Evolutionary conservation across 2,888 invertebrate species (phyloP), one percentile per base, ranked within the genome.

Genomic region (Melanostoma mellinum): DNA sequence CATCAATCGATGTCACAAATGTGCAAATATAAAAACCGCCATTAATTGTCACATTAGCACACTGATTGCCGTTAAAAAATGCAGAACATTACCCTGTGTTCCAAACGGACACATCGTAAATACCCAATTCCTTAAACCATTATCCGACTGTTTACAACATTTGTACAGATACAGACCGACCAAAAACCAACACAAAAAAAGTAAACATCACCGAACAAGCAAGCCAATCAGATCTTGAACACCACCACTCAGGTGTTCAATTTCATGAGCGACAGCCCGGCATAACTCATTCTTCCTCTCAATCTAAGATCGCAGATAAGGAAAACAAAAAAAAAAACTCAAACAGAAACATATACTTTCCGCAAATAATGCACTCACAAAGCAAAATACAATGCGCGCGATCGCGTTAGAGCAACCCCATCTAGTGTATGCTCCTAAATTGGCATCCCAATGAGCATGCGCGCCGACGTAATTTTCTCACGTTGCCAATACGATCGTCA

Each of bases 401-500:
- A 58, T 63, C 58, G 72, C 73, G 63, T 63, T 63, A 84, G 74
- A 79, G 68, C 69, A 84, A 74, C 78, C 63, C 63, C 77, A 78
- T 52, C 46, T 69, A 55, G 48, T 20, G 48, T 55, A 9, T 63
- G 63, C 58, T 68, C 79, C 79, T 79, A 84, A 84, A 84, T 84
- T 84, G 84, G 84, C 74, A 79, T 84, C 79, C 84, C 52, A 84
- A 71, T 78, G 67, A 69, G 73, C 63, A 73, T 50, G 61, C 44
- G 58, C 48, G 73, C 60, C 53, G 63, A 60, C 63, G 73, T 67
- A 78, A 78, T 79, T 84, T 84, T 84, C 79, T 84, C 84, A 79
- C 84, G 79, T 84, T 82, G 78, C 78, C 72, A 77, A 77, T 77
- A 73, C 79, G 84, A 84, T 84, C 84, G 84, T 84, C 84, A 84